Base-by-base conservation (phyloP, 2,797 vertebrate species). In the Tenualosa ilisha region DNA sequence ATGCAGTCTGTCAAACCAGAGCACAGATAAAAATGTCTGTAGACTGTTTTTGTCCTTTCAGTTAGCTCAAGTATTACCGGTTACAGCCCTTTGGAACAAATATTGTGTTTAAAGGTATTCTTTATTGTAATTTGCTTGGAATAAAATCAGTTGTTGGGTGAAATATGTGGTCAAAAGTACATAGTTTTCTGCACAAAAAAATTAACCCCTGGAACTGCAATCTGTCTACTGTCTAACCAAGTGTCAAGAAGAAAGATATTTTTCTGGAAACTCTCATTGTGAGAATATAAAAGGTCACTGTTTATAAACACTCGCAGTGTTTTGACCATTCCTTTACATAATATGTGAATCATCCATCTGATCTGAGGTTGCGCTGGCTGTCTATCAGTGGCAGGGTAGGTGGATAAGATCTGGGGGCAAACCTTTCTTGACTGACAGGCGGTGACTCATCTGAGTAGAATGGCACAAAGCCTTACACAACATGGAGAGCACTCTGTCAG, bases 381-480 rank as follows among this genome's bases (percentile, higher is more conserved):
- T 72, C 65, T 20, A 40, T 75, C 31, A 40, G 68, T 75, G 37
- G 37, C 68, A 75, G 31, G 68, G 68, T 75, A 75, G 37, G 72
- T 46, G 72, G 72, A 79, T 7, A 46, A 43, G 40, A 46, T 43
- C 72, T 46, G 15, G 40, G 40, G 72, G 72, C 37, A 79, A 79
- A 22, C 72, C 20, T 79, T 79, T 22, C 72, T 79, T 79, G 40
- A 79, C 72, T 79, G 72, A 79, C 72, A 79, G 65, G 15, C 3
- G 4, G 40, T 79, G 72, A 79, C 5, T 79, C 72, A 79, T 46
- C 17, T 20, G 40, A 46, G 72, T 7, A 5, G 22, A 46, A 79
- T 75, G 37, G 68, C 68, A 75, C 31, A 75, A 75, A 22, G 37
- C 68, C 68, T 75, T 37, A 17, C 37, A 75, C 68, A 75, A 37